These are phyloP conservation scores for Plagodis dolabraria DNA, from an alignment of 2,888 invertebrate species.

Conservation along the genomic window DNA sequence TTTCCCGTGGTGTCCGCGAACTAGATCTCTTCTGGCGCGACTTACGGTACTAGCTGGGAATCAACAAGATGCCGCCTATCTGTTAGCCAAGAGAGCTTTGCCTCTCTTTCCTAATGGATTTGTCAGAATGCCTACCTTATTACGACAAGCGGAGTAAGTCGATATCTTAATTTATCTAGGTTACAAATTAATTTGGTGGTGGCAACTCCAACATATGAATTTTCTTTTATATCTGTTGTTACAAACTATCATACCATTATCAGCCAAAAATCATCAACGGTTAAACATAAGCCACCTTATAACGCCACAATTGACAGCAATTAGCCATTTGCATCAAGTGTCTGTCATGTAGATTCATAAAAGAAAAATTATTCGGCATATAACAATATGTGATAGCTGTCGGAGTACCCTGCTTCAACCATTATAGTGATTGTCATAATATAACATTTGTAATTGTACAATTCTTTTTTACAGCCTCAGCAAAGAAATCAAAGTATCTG, in stretches of 20 bases:
- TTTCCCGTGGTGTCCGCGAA: conserved; percentile 87
- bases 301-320: too few relatives aligned
- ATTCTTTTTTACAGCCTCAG: conserved; percentile 64
- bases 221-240: too few relatives aligned
- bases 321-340: too few relatives aligned
- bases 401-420: background rate
- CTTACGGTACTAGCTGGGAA: conserved; percentile 12
- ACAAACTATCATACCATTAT: too few relatives aligned
- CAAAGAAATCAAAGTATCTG: conserved; percentile 69
- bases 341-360: too few relatives aligned
- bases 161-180: too few relatives aligned
- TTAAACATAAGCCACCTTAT: too few relatives aligned
- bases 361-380: too few relatives aligned
- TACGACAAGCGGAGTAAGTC: conserved; percentile 80
- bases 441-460: background rate
- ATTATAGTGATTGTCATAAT: background rate
- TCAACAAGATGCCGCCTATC: conserved; percentile 61
- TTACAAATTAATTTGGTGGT: too few relatives aligned
- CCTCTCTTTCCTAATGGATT: conserved; percentile 89
- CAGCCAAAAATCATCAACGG: too few relatives aligned
- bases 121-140: conserved; percentile 84
- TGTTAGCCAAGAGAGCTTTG: conserved; percentile 85
- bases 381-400: background rate
- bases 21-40: conserved; percentile 39
- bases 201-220: too few relatives aligned